Base-by-base conservation (phyloP, 2,797 vertebrate species). In the Myripristis jacobus region DNA sequence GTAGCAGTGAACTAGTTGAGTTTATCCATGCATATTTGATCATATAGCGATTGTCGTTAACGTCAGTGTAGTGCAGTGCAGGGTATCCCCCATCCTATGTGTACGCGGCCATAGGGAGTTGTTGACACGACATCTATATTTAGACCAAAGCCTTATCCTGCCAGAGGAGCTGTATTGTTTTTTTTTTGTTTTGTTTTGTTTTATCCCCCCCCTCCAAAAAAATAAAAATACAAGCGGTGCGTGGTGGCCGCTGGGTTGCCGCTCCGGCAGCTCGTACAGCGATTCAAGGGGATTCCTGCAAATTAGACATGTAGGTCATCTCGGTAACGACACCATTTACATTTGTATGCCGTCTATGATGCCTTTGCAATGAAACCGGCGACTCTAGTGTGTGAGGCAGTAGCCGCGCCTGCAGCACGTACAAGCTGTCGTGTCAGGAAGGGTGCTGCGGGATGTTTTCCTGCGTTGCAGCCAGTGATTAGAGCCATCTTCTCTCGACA, bases 101-200 rank as follows among this genome's bases (percentile, higher is more conserved):
- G 44, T 77, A 19, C 70, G 73, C 71, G 54, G 78, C 75, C 78
- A 73, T 53, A 74, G 80, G 74, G 73, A 89, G 76, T 79, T 71
- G 66, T 74, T 75, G 71, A 82, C 89, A 86, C 89, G 68, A 73
- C 79, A 54, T 79, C 91, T 92, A 92, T 92, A 91, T 92, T 87
- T 92, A 91, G 91, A 89, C 73, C 73, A 75, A 81, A 85, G 83
- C 83, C 81, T 82, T 73, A 84, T 80, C 68, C 62, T 6, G 46
- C 70, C 68, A 58, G 73, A 78, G 58, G 80, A 62, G 57, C 66
- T 51, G 65, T 68, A 61, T 65, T 85, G 52, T 25, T 18, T 43
- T 65, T 19, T 18, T n/a, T n/a, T n/a, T 18, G 27, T 65, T 19
- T 18, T n/a, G n/a, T n/a, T n/a, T n/a, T n/a, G n/a, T n/a, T n/a